phyloP scores from a whole-genome alignment of 2,113 vertebrate genomes.

The Pteruthius melanotis region DNA sequence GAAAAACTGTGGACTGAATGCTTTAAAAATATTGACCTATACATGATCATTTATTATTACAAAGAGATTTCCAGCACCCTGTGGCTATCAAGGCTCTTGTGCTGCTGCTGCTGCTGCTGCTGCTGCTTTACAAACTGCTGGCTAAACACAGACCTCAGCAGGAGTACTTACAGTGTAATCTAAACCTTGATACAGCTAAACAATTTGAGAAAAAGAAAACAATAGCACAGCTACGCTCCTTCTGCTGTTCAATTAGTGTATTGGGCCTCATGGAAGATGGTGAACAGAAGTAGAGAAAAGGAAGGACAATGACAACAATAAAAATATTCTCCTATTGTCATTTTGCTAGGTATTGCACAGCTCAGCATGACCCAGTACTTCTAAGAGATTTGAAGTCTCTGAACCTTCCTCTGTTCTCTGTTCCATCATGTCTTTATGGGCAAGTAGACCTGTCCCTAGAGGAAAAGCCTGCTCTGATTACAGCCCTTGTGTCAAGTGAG shows the following conservation, averaged over 20 bases:
- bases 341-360: not conserved
- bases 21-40: not conserved
- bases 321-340: fast-evolving
- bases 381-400: not conserved
- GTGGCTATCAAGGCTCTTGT: not conserved
- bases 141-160: not conserved
- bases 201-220: not conserved
- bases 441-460: not conserved
- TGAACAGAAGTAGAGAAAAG: not conserved
- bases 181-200: not conserved
- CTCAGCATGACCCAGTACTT: not conserved
- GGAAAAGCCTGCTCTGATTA: not conserved
- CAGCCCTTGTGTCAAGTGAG: not conserved
- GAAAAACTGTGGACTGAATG: not conserved
- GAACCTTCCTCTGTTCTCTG: not conserved
- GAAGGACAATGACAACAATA: not conserved
- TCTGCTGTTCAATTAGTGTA: not conserved
- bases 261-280: not conserved
- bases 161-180: not conserved
- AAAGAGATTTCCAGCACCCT: not conserved
- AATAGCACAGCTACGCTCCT: not conserved
- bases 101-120: not conserved
- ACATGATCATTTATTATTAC: not conserved
- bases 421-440: not conserved
- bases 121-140: not conserved